Evolutionary conservation across 2,888 invertebrate species (phyloP), one percentile per base, ranked within the genome.

Genomic region (Protodeltote pygarga): DNA sequence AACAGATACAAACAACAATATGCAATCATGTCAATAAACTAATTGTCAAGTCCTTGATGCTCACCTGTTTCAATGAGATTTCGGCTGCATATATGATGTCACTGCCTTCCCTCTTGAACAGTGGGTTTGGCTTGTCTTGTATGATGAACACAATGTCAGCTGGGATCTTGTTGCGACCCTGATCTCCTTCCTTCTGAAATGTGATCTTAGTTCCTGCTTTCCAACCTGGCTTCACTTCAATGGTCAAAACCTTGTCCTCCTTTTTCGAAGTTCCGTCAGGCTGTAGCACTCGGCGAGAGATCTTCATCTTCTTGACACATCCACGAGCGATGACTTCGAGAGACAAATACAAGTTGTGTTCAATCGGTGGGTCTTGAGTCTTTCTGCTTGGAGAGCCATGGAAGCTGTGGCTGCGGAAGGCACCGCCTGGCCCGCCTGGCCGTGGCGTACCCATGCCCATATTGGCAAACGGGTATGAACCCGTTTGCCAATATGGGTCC

Each of bases 221-320:
- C 99, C 99, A 99, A 6, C 99, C 99, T 0, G 98, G 98, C 82
- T 98, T 99, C 0, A 99, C 97, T 61, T 97, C 97, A 58, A 99
- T 98, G 9, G 98, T 98, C 20, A 98, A 87, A 8, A 99, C 97
- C 89, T 99, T 99, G 77, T 99, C 98, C 83, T 99, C 98, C 73
- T 96, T 97, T 71, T 95, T 95, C 0, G 95, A 93, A 0, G 95
- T 94, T 8, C 98, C 97, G 81, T 98, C 98, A 0, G 96, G 93
- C 58, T 96, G 95, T 31, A 97, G 92, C 0, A 97, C 97, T 77
- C 98, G 95, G 40, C 98, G 94, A 0, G 98, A 98, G 60, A 99
- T 99, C 87, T 99, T 99, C 98, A 99, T 99, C 85, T 99, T 99
- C 88, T 99, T 99, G 0, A 97, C 96, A 77, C 98, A 98, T 5